Evolutionary conservation across 2,797 vertebrate species (phyloP).

Genomic region (Neosilurus hyrtlii): DNA sequence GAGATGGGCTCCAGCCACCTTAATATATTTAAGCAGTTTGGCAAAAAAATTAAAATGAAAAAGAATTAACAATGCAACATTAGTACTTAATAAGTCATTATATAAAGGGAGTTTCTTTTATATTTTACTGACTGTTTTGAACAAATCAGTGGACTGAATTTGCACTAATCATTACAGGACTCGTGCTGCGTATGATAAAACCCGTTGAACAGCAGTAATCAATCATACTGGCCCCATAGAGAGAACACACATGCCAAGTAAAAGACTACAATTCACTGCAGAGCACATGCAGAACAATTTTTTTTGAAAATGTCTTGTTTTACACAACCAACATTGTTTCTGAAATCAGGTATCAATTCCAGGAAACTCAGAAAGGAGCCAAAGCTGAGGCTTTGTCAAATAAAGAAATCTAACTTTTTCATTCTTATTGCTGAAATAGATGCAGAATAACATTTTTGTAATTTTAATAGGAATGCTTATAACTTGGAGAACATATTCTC

Average conservation of each 20-base stretch:
- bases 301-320: slow-evolving; percentile 13
- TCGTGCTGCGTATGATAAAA: slow-evolving; percentile 20
- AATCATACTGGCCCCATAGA: slow-evolving; percentile 24
- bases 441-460: background rate
- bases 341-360: slow-evolving; percentile 9
- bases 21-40: too few relatives aligned
- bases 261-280: slow-evolving; percentile 4
- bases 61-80: too few relatives aligned
- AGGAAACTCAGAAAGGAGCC: background rate
- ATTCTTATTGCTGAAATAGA: background rate
- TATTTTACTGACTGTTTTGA: slow-evolving; percentile 18
- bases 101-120: background rate
- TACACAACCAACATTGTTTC: background rate
- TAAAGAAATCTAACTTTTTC: background rate
- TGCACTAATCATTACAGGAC: slow-evolving; percentile 15
- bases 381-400: background rate
- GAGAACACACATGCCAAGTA: slow-evolving; percentile 13
- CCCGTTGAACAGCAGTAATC: slow-evolving; percentile 21
- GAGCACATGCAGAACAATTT: slow-evolving; percentile 1
- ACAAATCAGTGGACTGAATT: slow-evolving; percentile 25
- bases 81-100: background rate
- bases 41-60: too few relatives aligned
- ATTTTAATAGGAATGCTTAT: background rate
- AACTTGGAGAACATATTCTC: background rate
- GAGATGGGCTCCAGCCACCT: too few relatives aligned